Base-by-base conservation (phyloP, 1,140 invertebrate genomes). In the Drosophila leontia region DNA sequence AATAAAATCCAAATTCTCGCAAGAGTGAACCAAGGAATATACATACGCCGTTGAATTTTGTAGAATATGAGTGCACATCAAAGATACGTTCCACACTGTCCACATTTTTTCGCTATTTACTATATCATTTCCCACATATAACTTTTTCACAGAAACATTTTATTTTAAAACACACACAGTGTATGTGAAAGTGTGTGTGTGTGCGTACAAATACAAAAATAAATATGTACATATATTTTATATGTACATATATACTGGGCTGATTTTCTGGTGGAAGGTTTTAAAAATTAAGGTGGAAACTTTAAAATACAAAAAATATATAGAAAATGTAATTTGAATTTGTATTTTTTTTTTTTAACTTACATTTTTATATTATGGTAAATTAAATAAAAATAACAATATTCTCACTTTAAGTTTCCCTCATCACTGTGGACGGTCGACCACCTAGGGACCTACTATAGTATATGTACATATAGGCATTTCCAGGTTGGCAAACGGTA, bases 61-160 rank as follows among this genome's bases (percentile, higher is more conserved):
- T 55, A 79, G 37, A 82, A 76, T 87, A 71, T 82, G 79, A 87
- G 62, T 76, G 64, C 79, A 86, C 79, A 76, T 79, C 45, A 71
- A 78, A 82, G 53, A 79, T 78, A 82, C 62, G 79, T 55, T 86
- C 83, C 68, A 87, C 83, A 87, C 79, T 79, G 83, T 82, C 79
- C 79, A 87, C 82, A 79, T 85, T 85, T 65, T 82, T 62, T 78
- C 47, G 63, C 71, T 86, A 68, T 79, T 82, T 86, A 71, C 75
- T 82, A 85, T 61, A 82, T 65, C 45, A 47, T 47, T 47, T 47
- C 45, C 45, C 19, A 45, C 56, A 76, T 58, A 76, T 41, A 59
- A 34, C 44, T 19, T 41, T 69, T 77, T 55, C 51, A 23, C 51
- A 37, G 34, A 47, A 70, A 78, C 61, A 62, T 55, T 70, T 70